Evolutionary conservation across 2,113 vertebrate genomes (phyloP), one percentile per base, ranked within the genome.

Genomic region (Tringa solitaria): DNA sequence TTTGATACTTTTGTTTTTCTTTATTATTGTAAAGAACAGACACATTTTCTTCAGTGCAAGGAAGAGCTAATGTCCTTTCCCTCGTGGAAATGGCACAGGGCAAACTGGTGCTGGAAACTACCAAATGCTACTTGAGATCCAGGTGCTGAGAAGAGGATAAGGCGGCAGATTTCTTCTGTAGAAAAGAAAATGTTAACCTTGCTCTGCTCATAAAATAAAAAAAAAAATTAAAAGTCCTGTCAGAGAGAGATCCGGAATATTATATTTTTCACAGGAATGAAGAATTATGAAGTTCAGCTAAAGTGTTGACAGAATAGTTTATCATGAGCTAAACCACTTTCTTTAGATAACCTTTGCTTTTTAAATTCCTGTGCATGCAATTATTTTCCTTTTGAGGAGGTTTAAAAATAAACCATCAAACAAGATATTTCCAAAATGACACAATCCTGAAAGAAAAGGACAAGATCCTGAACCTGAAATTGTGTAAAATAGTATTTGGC

Each of bases 251-350:
- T 85, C 39, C 56, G 89, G 74, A 93, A 56, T 84, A 75, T 82
- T 78, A 60, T 74, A 64, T 91, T 75, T 69, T 94, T 93, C 78
- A 78, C 65, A 87, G 37, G 51, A 89, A 84, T 59, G 73, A 94
- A 93, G 78, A 87, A 74, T 87, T 70, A 89, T 57, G 89, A 87
- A 73, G 37, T 96, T 89, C 80, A 91, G 84, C 69, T 91, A 9
- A 84, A 81, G n/a, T 67, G 45, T 77, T 93, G 93, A 96, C 95
- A 93, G 87, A 91, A 74, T 32, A 81, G 80, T 96, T 96, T 94
- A 89, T 96, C 84, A 95, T 4, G 2, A 91, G 37, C 13, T 77
- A 63, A 87, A 63, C 4, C 23, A 65, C 87, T 89, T 91, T 70
- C 80, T 87, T 84, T 67, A 93, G 84, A 57, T 77, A 89, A 61